A percentile compares a stretch with the other conserved stretches of the same genome.
phyloP scores from a whole-genome alignment of 2,113 vertebrate genomes.

The Oncorhynchus gorbuscha region DNA sequence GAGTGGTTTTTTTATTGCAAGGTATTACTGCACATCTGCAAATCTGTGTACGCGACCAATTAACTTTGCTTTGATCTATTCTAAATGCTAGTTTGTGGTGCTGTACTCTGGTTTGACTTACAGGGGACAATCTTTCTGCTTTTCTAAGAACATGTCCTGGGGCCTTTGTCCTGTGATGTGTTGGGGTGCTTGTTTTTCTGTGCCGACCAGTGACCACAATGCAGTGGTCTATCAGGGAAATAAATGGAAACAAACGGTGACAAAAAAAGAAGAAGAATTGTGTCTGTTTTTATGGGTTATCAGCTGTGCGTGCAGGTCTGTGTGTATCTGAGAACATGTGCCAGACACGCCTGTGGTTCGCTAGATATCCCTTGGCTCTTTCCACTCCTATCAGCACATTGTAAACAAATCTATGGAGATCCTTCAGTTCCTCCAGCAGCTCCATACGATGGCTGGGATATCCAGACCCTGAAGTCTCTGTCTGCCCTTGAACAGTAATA shows the following conservation, averaged over 20 bases:
- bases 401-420: constrained; percentile 51
- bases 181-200: background rate
- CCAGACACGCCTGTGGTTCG: constrained; percentile 17
- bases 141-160: background rate
- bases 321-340: background rate
- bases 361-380: constrained; percentile 49
- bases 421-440: constrained; percentile 16
- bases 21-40: no score
- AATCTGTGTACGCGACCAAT: no score
- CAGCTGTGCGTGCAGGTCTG: background rate
- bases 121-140: no score
- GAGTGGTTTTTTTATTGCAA: no score
- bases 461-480: background rate
- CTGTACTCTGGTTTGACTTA: no score
- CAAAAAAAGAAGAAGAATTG: background rate
- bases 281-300: constrained; percentile 30
- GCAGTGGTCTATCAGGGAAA: background rate
- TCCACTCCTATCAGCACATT: constrained; percentile 30
- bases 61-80: no score
- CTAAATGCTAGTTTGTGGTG: no score
- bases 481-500: constrained; percentile 26
- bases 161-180: background rate
- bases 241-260: constrained; percentile 7
- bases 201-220: constrained; percentile 7
- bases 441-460: background rate